These are phyloP conservation scores for Liparis tanakae DNA, from an alignment of 2,797 vertebrate species.

Conservation along the genomic window DNA sequence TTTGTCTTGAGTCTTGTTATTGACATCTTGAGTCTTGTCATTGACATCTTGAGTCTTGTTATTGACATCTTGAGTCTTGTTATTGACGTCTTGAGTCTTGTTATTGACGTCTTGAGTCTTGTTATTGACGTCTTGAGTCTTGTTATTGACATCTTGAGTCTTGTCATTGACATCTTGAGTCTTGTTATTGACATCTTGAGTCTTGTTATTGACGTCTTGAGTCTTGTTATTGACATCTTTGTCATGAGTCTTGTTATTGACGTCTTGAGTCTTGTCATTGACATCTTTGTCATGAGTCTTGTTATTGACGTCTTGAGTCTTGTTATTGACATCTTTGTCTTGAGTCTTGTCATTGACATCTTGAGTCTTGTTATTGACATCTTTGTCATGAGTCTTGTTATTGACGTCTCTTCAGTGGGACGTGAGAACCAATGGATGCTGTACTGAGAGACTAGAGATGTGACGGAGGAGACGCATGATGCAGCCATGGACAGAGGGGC, in stretches of 20 bases:
- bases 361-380: neutral
- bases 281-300: conserved; percentile 20
- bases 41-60: conserved; percentile 18
- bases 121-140: conserved; percentile 55
- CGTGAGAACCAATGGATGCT: conserved; percentile 48
- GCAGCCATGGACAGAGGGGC: conserved; percentile 38
- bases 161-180: conserved; percentile 52
- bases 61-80: conserved; percentile 53
- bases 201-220: conserved; percentile 50
- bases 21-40: conserved; percentile 47
- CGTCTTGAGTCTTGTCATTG: conserved; percentile 28
- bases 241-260: conserved; percentile 44
- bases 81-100: too few species aligned
- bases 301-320: conserved; percentile 55
- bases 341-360: conserved; percentile 44
- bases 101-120: conserved; percentile 30
- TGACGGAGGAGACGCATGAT: conserved; percentile 43
- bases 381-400: too few species aligned
- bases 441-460: conserved; percentile 44
- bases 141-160: neutral
- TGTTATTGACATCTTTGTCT: conserved; percentile 13
- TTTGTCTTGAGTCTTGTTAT: conserved; percentile 38
- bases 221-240: neutral
- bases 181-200: neutral
- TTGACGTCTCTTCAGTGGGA: conserved; percentile 42